phyloP scores from a whole-genome alignment of 2,888 invertebrate genomes.

The Lepidochitona cinerea region DNA sequence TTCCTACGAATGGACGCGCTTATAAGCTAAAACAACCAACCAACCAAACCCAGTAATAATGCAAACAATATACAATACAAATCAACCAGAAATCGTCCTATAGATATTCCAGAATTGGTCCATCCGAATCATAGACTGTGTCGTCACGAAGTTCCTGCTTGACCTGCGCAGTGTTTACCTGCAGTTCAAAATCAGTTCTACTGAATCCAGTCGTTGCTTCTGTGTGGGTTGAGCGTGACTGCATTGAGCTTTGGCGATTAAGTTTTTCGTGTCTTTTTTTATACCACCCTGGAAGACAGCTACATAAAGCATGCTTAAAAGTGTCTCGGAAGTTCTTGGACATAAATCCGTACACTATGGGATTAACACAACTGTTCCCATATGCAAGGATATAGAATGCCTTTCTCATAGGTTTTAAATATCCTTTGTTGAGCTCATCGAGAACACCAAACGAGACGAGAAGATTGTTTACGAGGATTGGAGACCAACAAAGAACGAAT shows the following conservation, averaged over 20 bases:
- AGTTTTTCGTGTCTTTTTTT: not conserved
- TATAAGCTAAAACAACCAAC: no score
- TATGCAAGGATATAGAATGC: constrained; percentile 79
- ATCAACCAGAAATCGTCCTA: no score
- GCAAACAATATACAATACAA: no score
- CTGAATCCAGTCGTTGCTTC: not conserved
- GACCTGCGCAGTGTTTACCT: not conserved
- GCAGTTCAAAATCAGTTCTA: constrained; percentile 4
- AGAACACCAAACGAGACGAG: constrained; percentile 77
- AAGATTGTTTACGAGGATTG: constrained; percentile 78
- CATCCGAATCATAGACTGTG: constrained; percentile 2
- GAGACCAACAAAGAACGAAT: constrained; percentile 81
- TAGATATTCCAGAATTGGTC: not conserved
- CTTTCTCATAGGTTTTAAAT: constrained; percentile 76
- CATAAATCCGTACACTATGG: constrained; percentile 83
- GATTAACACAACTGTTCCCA: constrained; percentile 82
- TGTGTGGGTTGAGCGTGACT: not conserved
- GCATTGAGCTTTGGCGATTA: not conserved
- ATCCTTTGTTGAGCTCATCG: constrained; percentile 72
- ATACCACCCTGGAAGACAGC: constrained; percentile 4
- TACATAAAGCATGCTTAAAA: constrained; percentile 52
- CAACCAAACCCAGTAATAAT: no score
- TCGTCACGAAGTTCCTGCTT: not conserved
- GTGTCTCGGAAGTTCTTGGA: constrained; percentile 78
- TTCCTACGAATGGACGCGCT: no score